A percentile compares a stretch with the other conserved stretches of the same genome.
Evolutionary conservation across 2,113 vertebrate species (phyloP).

Genomic region (Alectura lathami): DNA sequence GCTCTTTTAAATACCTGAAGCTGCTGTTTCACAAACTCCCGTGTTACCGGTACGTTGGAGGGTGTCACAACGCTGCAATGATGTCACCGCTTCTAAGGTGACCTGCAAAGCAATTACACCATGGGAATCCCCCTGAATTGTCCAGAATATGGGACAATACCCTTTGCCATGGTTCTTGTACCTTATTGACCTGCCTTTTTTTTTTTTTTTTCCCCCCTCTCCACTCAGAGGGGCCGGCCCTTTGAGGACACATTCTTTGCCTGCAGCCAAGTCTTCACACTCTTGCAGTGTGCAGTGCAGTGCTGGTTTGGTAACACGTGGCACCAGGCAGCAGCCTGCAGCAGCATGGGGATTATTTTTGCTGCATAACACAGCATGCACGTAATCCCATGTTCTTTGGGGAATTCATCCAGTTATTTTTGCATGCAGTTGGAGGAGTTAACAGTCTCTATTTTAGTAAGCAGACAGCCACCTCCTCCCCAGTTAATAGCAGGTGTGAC

Average conservation of each 20-base stretch:
- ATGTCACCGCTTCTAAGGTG: background rate
- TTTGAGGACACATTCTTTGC: rapidly evolving
- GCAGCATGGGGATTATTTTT: background rate
- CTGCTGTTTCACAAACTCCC: conserved; percentile 30
- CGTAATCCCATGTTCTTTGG: background rate
- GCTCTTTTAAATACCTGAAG: background rate
- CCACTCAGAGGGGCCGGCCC: background rate
- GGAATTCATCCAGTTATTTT: background rate
- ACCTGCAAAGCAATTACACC: background rate
- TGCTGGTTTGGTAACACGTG: background rate
- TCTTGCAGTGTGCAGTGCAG: background rate
- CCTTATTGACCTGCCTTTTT: background rate
- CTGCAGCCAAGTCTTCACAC: background rate
- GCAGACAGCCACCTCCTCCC: background rate
- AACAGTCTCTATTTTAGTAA: background rate
- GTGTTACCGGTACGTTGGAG: background rate
- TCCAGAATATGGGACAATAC: background rate
- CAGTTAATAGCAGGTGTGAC: background rate
- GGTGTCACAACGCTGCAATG: background rate
- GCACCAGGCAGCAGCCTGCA: background rate
- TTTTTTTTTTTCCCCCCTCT: background rate
- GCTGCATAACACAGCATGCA: rapidly evolving
- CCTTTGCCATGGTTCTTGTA: conserved; percentile 9
- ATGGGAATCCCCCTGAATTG: conserved; percentile 48
- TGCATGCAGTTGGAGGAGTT: background rate